A percentile compares a stretch with the other conserved stretches of the same genome.
phyloP scores from a whole-genome alignment of 1,140 invertebrate genomes.

The Acarapis woodi region DNA sequence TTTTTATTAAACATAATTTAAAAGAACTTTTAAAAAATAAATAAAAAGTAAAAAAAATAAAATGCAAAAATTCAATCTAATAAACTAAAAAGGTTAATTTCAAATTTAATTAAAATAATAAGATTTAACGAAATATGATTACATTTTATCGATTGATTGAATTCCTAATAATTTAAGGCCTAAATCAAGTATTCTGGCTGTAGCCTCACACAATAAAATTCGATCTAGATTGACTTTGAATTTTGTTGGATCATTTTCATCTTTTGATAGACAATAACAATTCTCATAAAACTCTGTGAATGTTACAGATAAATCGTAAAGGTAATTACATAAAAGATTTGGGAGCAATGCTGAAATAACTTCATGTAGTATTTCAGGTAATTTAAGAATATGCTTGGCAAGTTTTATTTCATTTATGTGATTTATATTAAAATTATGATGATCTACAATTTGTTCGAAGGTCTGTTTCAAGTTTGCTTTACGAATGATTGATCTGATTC shows the following conservation, averaged over 20 bases:
- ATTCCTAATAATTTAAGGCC: slow-evolving; percentile 73
- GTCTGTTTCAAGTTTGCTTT: slow-evolving; percentile 13
- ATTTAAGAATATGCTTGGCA: slow-evolving; percentile 38
- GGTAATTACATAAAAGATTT: slow-evolving; percentile 73
- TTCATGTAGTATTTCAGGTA: slow-evolving; percentile 57
- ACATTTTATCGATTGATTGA: slow-evolving; percentile 74
- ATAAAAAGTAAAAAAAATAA: too few relatives aligned
- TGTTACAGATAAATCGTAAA: slow-evolving; percentile 68
- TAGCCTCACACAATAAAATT: slow-evolving; percentile 68
- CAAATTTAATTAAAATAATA: too few relatives aligned
- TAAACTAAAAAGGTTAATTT: too few relatives aligned
- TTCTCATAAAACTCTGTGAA: slow-evolving; percentile 90
- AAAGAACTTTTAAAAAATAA: too few relatives aligned
- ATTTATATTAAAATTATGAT: slow-evolving; percentile 21
- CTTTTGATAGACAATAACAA: slow-evolving; percentile 88
- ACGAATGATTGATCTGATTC: slow-evolving; percentile 38
- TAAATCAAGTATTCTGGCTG: slow-evolving; percentile 51
- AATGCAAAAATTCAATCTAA: too few relatives aligned
- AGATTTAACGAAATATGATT: slow-evolving; percentile 16
- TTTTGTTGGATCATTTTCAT: slow-evolving; percentile 27
- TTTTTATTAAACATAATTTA: too few relatives aligned
- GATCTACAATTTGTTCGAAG: background rate
- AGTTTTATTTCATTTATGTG: slow-evolving; percentile 88
- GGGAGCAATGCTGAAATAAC: slow-evolving; percentile 54
- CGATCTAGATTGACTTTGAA: slow-evolving; percentile 54